Percentiles rank a stretch among this genome's conserved stretches.
Evolutionary conservation across 2,888 invertebrate genomes (phyloP).

Genomic region (Parascotia fuliginaria): DNA sequence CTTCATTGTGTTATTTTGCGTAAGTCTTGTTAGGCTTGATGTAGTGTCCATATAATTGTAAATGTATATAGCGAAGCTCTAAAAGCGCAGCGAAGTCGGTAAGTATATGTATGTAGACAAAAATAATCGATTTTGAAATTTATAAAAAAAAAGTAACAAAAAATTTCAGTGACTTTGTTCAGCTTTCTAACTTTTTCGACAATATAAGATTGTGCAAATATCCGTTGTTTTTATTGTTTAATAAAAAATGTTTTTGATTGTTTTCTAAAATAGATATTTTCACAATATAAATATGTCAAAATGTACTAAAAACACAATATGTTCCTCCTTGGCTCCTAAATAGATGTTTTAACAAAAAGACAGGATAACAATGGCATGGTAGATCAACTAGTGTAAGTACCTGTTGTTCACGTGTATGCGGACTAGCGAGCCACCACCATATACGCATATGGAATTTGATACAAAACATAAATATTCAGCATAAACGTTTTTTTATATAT

Average conservation of each 20-base stretch:
- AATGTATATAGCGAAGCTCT: slow-evolving; percentile 66
- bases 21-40: slow-evolving; percentile 79
- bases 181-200: slow-evolving; percentile 70
- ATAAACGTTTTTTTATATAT: slow-evolving; percentile 43
- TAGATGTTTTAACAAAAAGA: slow-evolving; percentile 58
- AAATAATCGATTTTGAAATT: slow-evolving; percentile 51
- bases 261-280: slow-evolving; percentile 45
- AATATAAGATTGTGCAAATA: slow-evolving; percentile 70
- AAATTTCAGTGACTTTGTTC: slow-evolving; percentile 62
- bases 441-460: slow-evolving; percentile 68
- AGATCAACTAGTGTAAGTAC: slow-evolving; percentile 66
- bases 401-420: slow-evolving; percentile 49
- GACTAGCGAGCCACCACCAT: slow-evolving; percentile 72
- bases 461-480: slow-evolving; percentile 43
- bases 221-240: slow-evolving; percentile 17
- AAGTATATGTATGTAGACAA: slow-evolving; percentile 66
- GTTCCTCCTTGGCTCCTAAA: slow-evolving; percentile 76
- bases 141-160: slow-evolving; percentile 48
- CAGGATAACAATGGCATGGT: slow-evolving; percentile 70
- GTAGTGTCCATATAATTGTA: slow-evolving; percentile 70
- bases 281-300: slow-evolving; percentile 63
- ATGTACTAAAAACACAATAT: slow-evolving; percentile 52
- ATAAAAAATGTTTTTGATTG: neutral
- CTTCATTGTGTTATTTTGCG: slow-evolving; percentile 81
- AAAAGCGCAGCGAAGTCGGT: slow-evolving; percentile 59